These are phyloP conservation scores for Plestiodon gilberti DNA, from an alignment of 2,113 vertebrate genomes.

Conservation along the genomic window DNA sequence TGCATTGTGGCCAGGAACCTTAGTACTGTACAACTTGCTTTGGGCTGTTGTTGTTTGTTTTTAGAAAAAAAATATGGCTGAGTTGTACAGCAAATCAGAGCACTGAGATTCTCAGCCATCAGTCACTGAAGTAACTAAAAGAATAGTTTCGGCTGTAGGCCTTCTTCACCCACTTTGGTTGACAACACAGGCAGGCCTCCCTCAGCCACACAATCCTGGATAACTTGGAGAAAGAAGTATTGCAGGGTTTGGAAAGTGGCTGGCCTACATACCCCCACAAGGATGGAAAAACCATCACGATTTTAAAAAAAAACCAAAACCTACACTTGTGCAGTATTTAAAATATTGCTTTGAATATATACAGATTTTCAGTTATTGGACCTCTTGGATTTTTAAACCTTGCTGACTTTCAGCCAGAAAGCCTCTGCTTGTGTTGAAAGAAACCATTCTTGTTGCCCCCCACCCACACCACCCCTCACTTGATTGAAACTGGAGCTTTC, in stretches of 20 bases:
- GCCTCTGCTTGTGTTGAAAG: conserved; percentile 69
- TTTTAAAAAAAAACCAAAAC: neutral
- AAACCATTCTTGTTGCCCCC: conserved; percentile 68
- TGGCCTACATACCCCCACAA: conserved; percentile 30
- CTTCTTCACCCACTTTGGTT: conserved; percentile 35
- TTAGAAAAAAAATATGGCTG: neutral
- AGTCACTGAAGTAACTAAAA: neutral
- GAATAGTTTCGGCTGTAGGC: neutral
- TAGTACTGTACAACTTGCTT: neutral
- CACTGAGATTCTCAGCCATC: neutral
- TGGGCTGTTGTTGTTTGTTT: neutral
- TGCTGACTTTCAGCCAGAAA: conserved; percentile 68
- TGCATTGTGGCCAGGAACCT: neutral
- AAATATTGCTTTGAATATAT: conserved; percentile 67
- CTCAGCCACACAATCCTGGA: neutral
- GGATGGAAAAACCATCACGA: conserved; percentile 67
- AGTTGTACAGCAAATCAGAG: neutral
- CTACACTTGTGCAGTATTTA: conserved; percentile 66
- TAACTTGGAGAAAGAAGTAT: conserved; percentile 29
- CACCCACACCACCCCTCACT: conserved; percentile 32
- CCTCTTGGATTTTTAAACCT: conserved; percentile 68
- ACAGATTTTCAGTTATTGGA: conserved; percentile 74
- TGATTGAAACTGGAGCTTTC: conserved; percentile 73
- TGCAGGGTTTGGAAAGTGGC: conserved; percentile 20
- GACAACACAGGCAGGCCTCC: neutral